Evolutionary conservation across 2,888 invertebrate genomes (phyloP).

Genomic region (Drosophila borealis): DNA sequence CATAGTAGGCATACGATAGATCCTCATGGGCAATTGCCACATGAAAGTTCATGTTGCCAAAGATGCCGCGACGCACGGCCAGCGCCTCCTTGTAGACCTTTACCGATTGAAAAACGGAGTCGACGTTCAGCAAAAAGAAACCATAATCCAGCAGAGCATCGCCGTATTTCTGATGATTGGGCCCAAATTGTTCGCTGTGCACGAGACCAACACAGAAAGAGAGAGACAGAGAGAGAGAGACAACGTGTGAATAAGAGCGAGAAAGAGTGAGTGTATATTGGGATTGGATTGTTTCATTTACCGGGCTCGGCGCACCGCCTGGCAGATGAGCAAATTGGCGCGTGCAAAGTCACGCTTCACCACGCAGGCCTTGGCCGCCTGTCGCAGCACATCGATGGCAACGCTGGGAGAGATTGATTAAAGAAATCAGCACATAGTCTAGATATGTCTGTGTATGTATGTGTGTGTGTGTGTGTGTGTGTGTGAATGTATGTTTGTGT

Average conservation of each 20-base stretch:
- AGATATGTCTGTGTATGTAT: neutral
- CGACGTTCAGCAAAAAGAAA: slow-evolving; percentile 95
- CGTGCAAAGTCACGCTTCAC: slow-evolving; percentile 93
- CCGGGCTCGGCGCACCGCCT: slow-evolving; percentile 88
- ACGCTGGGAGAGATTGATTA: slow-evolving; percentile 85
- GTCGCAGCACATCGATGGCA: slow-evolving; percentile 92
- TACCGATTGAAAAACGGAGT: slow-evolving; percentile 94
- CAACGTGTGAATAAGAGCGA: neutral
- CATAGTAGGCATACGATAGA: slow-evolving; percentile 96
- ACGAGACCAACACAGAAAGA: neutral
- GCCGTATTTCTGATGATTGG: slow-evolving; percentile 92
- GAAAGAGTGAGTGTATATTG: neutral
- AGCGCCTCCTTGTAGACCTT: slow-evolving; percentile 92
- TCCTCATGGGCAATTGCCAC: slow-evolving; percentile 96
- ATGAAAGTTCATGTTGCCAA: slow-evolving; percentile 93
- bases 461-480: neutral
- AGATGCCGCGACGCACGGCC: slow-evolving; percentile 90
- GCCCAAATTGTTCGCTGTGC: slow-evolving; percentile 86
- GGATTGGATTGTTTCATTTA: slow-evolving; percentile 49
- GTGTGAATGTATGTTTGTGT: neutral
- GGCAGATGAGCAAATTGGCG: slow-evolving; percentile 92
- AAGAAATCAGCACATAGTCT: neutral
- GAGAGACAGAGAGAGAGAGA: neutral
- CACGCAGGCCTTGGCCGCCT: slow-evolving; percentile 95
- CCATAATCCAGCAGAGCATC: slow-evolving; percentile 95